Percentiles rank a stretch among this genome's conserved stretches.
phyloP scores from a whole-genome alignment of 2,113 vertebrate genomes.

The Tricholaema leucomelas region DNA sequence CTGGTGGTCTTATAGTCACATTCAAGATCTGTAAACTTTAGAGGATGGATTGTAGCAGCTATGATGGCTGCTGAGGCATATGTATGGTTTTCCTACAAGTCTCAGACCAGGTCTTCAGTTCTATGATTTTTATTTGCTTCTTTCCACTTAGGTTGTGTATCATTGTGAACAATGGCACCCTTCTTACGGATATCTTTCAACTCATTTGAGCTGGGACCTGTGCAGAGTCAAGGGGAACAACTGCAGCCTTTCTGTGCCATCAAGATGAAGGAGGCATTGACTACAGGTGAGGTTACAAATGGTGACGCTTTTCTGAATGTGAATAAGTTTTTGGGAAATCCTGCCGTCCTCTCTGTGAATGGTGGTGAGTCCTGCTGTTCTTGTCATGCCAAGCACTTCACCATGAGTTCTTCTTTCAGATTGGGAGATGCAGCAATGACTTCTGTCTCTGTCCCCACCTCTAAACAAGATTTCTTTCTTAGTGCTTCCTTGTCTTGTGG shows the following conservation, averaged over 20 bases:
- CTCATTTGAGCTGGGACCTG: slow-evolving; percentile 87
- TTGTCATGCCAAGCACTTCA: background rate
- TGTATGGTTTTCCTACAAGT: background rate
- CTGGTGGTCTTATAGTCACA: background rate
- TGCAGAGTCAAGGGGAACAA: slow-evolving; percentile 71
- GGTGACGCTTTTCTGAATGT: background rate
- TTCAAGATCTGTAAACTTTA: background rate
- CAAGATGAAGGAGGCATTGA: slow-evolving; percentile 94
- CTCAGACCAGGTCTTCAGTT: background rate
- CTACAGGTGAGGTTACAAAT: slow-evolving; percentile 82
- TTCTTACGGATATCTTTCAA: slow-evolving; percentile 95
- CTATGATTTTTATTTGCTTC: background rate
- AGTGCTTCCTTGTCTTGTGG: background rate
- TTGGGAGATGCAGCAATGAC: background rate
- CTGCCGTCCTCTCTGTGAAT: background rate
- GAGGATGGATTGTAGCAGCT: background rate
- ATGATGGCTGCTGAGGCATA: background rate
- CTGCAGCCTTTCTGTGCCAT: slow-evolving; percentile 89
- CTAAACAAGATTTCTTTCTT: background rate
- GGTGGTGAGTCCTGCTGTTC: background rate
- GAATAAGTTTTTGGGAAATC: background rate
- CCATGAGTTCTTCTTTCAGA: background rate
- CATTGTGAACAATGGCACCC: slow-evolving; percentile 84
- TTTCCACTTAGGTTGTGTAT: background rate
- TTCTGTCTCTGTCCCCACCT: background rate